A percentile compares a stretch with the other conserved stretches of the same genome.
Evolutionary conservation across 2,888 invertebrate species (phyloP).

Genomic region (Drosophila sordidula): DNA sequence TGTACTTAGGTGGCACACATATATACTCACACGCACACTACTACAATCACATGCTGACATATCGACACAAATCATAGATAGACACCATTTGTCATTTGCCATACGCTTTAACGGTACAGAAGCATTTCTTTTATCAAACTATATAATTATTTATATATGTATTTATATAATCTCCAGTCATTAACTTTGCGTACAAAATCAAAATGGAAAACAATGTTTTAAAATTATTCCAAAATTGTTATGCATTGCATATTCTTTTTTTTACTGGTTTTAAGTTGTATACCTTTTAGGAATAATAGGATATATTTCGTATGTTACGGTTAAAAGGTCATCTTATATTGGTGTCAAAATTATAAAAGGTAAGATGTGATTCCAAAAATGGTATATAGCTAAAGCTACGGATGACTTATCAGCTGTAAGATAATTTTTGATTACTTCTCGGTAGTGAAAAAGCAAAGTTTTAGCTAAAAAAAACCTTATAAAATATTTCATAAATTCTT

Average conservation of each 20-base stretch:
- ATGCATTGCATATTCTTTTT: slow-evolving; percentile 61
- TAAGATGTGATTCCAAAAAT: slow-evolving; percentile 39
- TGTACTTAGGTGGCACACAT: slow-evolving; percentile 41
- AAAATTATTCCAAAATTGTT: slow-evolving; percentile 68
- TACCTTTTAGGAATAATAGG: slow-evolving; percentile 23
- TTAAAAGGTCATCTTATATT: slow-evolving; percentile 56
- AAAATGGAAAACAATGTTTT: slow-evolving; percentile 50
- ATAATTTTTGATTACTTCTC: slow-evolving; percentile 12
- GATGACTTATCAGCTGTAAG: slow-evolving; percentile 47
- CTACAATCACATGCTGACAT: slow-evolving; percentile 14
- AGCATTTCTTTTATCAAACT: slow-evolving; percentile 47
- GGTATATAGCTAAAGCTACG: not conserved
- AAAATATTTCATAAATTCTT: slow-evolving; percentile 62
- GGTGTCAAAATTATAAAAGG: slow-evolving; percentile 45
- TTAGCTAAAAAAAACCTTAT: slow-evolving; percentile 48
- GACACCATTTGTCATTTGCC: slow-evolving; percentile 44
- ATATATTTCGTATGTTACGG: slow-evolving; percentile 9
- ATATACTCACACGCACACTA: slow-evolving; percentile 24
- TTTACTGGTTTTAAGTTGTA: slow-evolving; percentile 34
- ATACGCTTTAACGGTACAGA: slow-evolving; percentile 64
- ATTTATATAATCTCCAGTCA: slow-evolving; percentile 78
- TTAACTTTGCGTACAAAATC: slow-evolving; percentile 78
- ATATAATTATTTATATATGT: slow-evolving; percentile 54
- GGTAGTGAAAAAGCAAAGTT: slow-evolving; percentile 55
- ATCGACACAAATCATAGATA: slow-evolving; percentile 22